Conservation (phyloP, 2,888 invertebrate genomes). For the Onchidella celtica region DNA sequence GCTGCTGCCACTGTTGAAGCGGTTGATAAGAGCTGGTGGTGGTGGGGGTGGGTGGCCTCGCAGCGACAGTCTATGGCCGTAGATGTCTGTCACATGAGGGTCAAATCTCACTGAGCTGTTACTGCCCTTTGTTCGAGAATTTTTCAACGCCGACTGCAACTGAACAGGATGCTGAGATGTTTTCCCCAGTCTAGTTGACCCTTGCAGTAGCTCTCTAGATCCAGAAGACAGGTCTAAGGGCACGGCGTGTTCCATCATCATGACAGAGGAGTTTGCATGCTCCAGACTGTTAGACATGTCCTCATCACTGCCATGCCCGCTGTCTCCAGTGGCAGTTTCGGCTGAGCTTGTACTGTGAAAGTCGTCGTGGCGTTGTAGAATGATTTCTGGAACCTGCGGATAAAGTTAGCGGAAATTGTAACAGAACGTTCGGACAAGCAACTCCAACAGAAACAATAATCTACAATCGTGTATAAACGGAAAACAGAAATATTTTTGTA, state of each 20-base stretch:
- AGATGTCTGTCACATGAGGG: slow-evolving; percentile 33
- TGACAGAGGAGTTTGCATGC: slow-evolving; percentile 1
- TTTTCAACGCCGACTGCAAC: not conserved
- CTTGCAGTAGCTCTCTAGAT: not conserved
- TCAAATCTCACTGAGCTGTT: slow-evolving; percentile 33
- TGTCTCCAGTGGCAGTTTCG: slow-evolving; percentile 49
- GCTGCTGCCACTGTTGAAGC: not conserved
- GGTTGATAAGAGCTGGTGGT: not conserved
- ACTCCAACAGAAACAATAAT: too few species aligned
- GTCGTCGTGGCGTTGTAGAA: slow-evolving; percentile 42
- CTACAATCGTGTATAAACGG: too few species aligned
- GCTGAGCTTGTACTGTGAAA: slow-evolving; percentile 56
- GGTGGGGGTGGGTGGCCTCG: not conserved
- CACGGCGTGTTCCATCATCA: not conserved
- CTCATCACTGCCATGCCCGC: slow-evolving; percentile 58
- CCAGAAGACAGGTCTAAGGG: not conserved
- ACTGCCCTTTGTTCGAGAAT: not conserved
- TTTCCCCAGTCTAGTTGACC: not conserved
- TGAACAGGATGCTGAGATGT: not conserved
- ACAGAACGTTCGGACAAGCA: too few species aligned
- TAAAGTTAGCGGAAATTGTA: not conserved
- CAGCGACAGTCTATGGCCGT: not conserved
- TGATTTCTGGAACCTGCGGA: slow-evolving; percentile 9
- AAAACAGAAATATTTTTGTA: too few species aligned
- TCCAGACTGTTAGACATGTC: slow-evolving; percentile 51